Conservation (phyloP, 2,113 vertebrate genomes). For the Corapipo altera region DNA sequence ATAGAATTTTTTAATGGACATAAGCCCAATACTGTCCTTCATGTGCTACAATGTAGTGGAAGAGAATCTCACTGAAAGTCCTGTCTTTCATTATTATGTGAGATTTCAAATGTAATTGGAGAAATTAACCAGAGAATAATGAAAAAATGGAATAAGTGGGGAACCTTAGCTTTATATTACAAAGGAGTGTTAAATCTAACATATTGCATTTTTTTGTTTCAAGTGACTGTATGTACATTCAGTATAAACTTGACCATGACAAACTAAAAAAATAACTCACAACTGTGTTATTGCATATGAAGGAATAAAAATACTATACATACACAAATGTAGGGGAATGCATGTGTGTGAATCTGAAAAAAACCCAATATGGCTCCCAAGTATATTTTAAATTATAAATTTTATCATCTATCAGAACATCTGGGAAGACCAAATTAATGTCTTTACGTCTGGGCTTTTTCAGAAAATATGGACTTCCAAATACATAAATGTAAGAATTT, state of each 20-base stretch:
- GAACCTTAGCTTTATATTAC: neutral
- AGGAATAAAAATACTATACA: neutral
- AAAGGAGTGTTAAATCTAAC: neutral
- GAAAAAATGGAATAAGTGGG: neutral
- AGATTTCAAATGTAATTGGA: neutral
- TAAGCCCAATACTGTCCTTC: neutral
- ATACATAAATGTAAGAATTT: slow-evolving; percentile 35
- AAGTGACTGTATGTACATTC: neutral
- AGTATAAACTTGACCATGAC: neutral
- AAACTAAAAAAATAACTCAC: neutral
- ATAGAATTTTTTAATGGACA: neutral
- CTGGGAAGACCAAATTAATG: slow-evolving; percentile 37
- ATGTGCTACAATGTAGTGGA: neutral
- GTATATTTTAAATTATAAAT: slow-evolving; percentile 1
- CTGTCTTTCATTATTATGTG: neutral
- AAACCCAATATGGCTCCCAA: neutral
- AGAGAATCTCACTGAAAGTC: neutral
- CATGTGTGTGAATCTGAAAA: neutral
- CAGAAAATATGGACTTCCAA: slow-evolving; percentile 44
- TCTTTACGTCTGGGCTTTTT: neutral
- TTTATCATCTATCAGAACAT: slow-evolving; percentile 13
- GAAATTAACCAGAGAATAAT: neutral
- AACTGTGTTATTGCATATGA: neutral
- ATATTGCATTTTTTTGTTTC: neutral
- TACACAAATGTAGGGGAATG: neutral